Evolutionary conservation across 2,797 vertebrate species (phyloP).

Genomic region (Oophaga sylvatica): DNA sequence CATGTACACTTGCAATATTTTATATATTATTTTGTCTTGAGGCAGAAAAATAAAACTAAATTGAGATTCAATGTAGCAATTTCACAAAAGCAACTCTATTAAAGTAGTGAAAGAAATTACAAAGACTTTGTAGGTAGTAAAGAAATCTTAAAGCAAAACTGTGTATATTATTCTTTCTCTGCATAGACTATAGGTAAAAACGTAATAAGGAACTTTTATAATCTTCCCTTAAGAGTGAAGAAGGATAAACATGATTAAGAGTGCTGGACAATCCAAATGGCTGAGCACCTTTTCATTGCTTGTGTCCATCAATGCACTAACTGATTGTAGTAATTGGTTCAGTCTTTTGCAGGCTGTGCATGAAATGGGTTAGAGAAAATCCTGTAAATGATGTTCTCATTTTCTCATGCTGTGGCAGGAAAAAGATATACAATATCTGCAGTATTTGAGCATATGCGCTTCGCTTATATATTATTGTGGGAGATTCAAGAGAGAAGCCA

Average conservation of each 20-base stretch:
- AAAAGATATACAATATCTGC: conserved; percentile 32
- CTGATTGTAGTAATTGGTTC: conserved; percentile 32
- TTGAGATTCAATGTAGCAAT: conserved; percentile 45
- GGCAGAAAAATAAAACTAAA: conserved; percentile 40
- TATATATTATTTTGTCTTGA: conserved; percentile 46
- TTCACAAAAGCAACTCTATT: conserved; percentile 45
- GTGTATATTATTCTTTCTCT: conserved; percentile 45
- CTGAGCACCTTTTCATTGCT: conserved; percentile 26
- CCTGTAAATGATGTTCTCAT: conserved; percentile 17
- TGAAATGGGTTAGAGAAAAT: conserved; percentile 11
- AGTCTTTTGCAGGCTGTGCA: conserved; percentile 10
- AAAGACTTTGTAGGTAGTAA: not conserved
- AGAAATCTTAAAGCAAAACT: conserved; percentile 42
- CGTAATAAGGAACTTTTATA: not conserved
- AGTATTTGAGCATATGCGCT: conserved; percentile 8
- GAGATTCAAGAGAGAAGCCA: not conserved
- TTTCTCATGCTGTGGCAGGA: conserved; percentile 17
- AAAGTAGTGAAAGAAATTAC: conserved; percentile 45
- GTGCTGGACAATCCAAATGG: conserved; percentile 14
- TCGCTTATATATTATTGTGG: not conserved
- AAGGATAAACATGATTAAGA: conserved; percentile 8
- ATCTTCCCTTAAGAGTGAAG: not conserved
- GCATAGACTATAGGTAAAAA: not conserved
- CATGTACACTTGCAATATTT: conserved; percentile 18
- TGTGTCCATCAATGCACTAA: conserved; percentile 13